Evolutionary conservation across 1,140 invertebrate species (phyloP).

Genomic region (Drosophila varians): DNA sequence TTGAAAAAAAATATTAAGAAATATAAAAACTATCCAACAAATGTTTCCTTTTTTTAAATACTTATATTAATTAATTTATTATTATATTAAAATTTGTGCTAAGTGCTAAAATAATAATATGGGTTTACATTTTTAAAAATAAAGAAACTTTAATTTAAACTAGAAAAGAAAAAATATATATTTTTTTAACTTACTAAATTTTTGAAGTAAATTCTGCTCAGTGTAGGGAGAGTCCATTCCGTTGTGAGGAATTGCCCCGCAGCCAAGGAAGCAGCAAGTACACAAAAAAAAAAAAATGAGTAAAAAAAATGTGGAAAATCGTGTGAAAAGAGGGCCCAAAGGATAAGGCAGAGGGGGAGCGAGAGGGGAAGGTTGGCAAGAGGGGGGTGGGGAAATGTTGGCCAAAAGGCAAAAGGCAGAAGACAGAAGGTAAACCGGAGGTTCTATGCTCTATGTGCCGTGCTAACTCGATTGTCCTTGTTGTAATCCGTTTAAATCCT

Average conservation of each 20-base stretch:
- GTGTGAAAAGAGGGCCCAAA: neutral
- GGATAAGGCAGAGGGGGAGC: neutral
- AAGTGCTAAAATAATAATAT: too few relatives aligned
- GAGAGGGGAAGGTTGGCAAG: neutral
- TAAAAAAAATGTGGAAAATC: conserved; percentile 1
- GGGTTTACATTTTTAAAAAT: too few relatives aligned
- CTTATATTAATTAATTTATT: too few relatives aligned
- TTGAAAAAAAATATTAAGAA: too few relatives aligned
- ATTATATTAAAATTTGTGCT: too few relatives aligned
- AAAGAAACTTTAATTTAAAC: too few relatives aligned
- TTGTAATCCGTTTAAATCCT: conserved; percentile 81
- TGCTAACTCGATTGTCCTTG: conserved; percentile 79
- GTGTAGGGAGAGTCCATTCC: conserved; percentile 16
- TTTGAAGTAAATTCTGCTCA: neutral
- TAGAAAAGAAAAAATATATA: too few relatives aligned
- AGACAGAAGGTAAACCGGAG: conserved; percentile 19
- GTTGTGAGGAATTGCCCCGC: conserved; percentile 15
- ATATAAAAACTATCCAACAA: too few relatives aligned
- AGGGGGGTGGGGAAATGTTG: neutral
- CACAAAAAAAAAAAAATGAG: neutral
- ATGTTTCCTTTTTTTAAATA: too few relatives aligned
- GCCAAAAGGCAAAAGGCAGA: conserved; percentile 18
- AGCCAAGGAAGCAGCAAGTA: conserved; percentile 15
- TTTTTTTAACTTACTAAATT: too few relatives aligned
- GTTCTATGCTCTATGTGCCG: conserved; percentile 45